Percentiles rank a stretch among this genome's conserved stretches.
Conservation (phyloP, 23 tunicate genomes). For the Phallusia fumigata region DNA sequence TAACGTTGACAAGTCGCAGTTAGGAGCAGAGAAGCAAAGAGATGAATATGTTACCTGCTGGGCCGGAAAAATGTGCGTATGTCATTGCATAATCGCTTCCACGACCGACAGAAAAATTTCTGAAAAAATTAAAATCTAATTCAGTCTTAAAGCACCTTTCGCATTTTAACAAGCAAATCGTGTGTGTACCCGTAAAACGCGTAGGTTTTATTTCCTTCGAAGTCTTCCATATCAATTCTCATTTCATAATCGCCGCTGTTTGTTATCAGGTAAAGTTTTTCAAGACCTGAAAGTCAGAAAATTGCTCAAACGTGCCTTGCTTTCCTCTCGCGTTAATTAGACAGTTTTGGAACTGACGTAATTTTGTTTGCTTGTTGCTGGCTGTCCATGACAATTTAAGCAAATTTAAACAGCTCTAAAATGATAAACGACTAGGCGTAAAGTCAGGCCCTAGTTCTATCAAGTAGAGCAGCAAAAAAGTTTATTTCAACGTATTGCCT, state of each 20-base stretch:
- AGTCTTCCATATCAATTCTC: slow-evolving; percentile 24
- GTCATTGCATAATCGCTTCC: not conserved
- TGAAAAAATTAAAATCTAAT: not conserved
- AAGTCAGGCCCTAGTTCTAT: no score
- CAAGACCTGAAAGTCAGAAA: slow-evolving; percentile 8
- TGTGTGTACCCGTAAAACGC: slow-evolving; percentile 23
- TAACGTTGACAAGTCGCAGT: no score
- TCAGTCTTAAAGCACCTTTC: not conserved
- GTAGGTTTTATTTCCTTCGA: slow-evolving; percentile 11
- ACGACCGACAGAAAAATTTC: not conserved
- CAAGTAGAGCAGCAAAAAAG: no score
- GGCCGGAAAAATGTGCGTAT: not conserved
- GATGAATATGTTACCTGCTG: slow-evolving; percentile 11
- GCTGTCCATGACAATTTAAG: no score
- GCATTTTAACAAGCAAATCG: no score
- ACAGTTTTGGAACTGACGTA: no score
- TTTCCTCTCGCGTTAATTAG: not conserved
- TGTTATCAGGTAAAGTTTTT: not conserved
- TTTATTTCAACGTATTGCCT: no score
- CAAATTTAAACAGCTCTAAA: no score
- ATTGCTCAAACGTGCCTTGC: not conserved
- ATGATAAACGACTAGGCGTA: no score
- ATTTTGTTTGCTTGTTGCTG: no score
- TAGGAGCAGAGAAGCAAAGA: no score
- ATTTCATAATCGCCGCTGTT: slow-evolving; percentile 7